Evolutionary conservation across 2,113 vertebrate species (phyloP).

Genomic region (Parus major): DNA sequence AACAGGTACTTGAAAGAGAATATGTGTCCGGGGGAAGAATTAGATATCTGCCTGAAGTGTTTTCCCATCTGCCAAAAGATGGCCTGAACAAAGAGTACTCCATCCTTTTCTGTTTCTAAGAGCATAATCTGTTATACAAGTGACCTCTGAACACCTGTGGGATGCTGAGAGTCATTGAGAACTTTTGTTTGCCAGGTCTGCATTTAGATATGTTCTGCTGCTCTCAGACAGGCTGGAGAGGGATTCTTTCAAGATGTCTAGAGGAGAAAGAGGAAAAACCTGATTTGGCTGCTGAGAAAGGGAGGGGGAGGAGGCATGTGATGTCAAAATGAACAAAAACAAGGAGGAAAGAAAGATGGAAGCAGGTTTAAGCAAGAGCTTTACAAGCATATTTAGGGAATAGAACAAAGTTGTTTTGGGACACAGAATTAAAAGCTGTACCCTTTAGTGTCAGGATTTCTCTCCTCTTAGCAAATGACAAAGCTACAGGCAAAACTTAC

Average conservation of each 20-base stretch:
- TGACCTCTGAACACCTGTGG: neutral
- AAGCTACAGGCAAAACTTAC: neutral
- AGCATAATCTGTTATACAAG: neutral
- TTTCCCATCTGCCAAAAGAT: neutral
- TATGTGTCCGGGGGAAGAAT: neutral
- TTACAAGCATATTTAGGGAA: neutral
- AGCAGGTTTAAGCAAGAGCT: neutral
- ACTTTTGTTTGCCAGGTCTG: neutral
- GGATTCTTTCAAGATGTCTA: neutral
- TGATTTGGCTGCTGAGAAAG: neutral
- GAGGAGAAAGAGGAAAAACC: neutral
- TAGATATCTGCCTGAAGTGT: neutral
- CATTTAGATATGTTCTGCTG: neutral
- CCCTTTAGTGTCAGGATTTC: neutral
- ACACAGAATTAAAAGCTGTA: neutral
- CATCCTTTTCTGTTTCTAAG: neutral
- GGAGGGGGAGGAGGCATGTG: accelerated
- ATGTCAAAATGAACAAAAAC: neutral
- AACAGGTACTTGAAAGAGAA: neutral
- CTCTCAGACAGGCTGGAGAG: neutral
- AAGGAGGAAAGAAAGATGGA: neutral
- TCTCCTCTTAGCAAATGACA: neutral
- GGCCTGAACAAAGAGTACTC: neutral
- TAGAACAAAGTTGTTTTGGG: neutral
- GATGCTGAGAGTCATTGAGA: neutral